Conservation (phyloP, 2,888 invertebrate genomes). For the Pseudococcus longispinus region DNA sequence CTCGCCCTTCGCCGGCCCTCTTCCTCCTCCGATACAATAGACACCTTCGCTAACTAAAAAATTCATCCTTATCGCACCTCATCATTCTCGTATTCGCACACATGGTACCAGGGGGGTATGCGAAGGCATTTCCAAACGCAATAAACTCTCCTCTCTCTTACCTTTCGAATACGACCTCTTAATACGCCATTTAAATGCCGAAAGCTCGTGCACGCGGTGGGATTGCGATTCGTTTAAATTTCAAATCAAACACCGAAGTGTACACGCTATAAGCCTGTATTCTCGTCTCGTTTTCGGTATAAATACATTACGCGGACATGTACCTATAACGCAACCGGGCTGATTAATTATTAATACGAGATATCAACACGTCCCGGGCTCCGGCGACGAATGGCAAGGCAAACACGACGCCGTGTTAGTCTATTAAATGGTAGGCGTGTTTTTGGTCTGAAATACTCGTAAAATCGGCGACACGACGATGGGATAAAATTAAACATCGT, state of each 20-base stretch:
- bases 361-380: slow-evolving; percentile 2
- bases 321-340: neutral
- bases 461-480: neutral
- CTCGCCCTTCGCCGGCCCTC: neutral
- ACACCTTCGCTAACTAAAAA: neutral
- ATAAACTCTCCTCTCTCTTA: neutral
- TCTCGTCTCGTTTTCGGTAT: neutral
- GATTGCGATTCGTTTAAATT: neutral
- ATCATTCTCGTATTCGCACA: neutral
- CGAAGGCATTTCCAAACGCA: too few relatives aligned
- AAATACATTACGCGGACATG: neutral
- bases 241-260: neutral
- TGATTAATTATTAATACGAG: slow-evolving; percentile 26
- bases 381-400: neutral
- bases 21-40: neutral
- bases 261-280: neutral
- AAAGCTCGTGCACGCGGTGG: neutral
- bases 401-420: slow-evolving; percentile 1
- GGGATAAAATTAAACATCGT: slow-evolving; percentile 30
- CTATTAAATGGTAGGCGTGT: slow-evolving; percentile 24
- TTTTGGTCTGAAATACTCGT: neutral
- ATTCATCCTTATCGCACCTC: neutral
- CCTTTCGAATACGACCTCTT: neutral
- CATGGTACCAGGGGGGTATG: too few relatives aligned
- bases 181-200: neutral